These are phyloP conservation scores for Morpho deidamia DNA, from an alignment of 2,888 invertebrate species.

Conservation along the genomic window DNA sequence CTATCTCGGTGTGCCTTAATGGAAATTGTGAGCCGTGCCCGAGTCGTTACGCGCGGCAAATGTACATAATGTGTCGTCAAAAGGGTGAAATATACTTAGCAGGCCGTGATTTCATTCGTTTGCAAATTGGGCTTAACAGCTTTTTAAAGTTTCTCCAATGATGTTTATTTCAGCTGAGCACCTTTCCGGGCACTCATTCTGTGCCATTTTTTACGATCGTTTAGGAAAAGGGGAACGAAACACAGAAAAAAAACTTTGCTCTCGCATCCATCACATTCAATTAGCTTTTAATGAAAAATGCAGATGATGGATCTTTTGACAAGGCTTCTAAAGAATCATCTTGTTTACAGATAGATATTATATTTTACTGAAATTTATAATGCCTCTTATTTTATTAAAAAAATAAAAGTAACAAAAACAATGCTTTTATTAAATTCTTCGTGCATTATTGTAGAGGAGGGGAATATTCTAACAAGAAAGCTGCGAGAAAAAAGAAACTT, in stretches of 20 bases:
- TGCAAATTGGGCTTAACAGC: conserved; percentile 52
- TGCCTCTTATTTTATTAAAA: conserved; percentile 25
- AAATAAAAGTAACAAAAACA: conserved; percentile 44
- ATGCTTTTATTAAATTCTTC: conserved; percentile 73
- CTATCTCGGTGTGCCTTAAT: conserved; percentile 55
- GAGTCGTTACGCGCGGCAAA: conserved; percentile 75
- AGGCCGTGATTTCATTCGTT: conserved; percentile 67
- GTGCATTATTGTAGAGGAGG: conserved; percentile 56
- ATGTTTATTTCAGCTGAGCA: conserved; percentile 47
- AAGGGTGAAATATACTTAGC: conserved; percentile 76
- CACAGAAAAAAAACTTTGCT: neutral
- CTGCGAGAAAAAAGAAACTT: conserved; percentile 56
- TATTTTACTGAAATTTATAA: conserved; percentile 10
- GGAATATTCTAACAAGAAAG: conserved; percentile 53
- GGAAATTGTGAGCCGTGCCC: conserved; percentile 76
- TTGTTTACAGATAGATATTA: conserved; percentile 5
- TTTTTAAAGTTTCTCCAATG: conserved; percentile 63
- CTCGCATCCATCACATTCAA: conserved; percentile 1
- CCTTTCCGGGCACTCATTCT: conserved; percentile 4
- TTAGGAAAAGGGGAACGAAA: neutral
- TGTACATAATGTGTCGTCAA: conserved; percentile 77
- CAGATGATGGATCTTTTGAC: neutral
- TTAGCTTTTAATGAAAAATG: conserved; percentile 1
- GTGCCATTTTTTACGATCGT: neutral
- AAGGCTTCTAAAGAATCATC: neutral